Base-by-base conservation (phyloP, 2,888 invertebrate genomes). In the Cephus rjabovi region DNA sequence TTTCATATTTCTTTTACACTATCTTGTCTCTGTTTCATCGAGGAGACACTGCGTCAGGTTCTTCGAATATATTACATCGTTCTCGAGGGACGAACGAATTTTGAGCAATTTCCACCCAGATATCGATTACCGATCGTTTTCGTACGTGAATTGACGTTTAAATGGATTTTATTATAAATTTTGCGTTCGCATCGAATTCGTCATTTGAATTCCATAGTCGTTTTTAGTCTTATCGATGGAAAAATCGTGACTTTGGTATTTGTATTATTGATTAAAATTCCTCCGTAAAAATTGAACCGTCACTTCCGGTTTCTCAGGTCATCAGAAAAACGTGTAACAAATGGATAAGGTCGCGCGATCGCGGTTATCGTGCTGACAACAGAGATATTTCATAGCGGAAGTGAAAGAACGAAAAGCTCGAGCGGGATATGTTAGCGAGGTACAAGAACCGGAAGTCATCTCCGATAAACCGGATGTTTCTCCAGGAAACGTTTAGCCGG, bases 1-100 rank as follows among this genome's bases (percentile, higher is more conserved):
- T 70, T 23, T 35, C 11, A 15, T 12, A 12, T 71, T 9, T 34
- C n/a, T 70, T 31, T 73, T 69, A 78, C 77, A 78, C 77, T 76
- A 75, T 79, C 78, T 77, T 40, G 35, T 74, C 73, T 70, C 75
- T 4, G 3, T 37, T 56, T 30, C 56, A 37, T 31, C 34, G 6
- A 33, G 23, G 9, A 33, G 69, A 30, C 31, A 77, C 35, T 35
- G 37, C 11, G 31, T 37, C 75, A 34, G 56, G 37, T 74, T 34
- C 75, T 34, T 74, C 80, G 80, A 78, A 79, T 81, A 77, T 81
- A 84, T 83, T 84, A 81, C 80, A 85, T 84, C 85, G 85, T 84
- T 75, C 82, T 80, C 79, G 79, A 78, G 82, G 79, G 79, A 35
- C 35, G 77, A 75, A 31, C 12, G 34, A 77, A 77, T 74, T 2